Base-by-base conservation (phyloP, 1,140 invertebrate species). In the Cydia pomonella region DNA sequence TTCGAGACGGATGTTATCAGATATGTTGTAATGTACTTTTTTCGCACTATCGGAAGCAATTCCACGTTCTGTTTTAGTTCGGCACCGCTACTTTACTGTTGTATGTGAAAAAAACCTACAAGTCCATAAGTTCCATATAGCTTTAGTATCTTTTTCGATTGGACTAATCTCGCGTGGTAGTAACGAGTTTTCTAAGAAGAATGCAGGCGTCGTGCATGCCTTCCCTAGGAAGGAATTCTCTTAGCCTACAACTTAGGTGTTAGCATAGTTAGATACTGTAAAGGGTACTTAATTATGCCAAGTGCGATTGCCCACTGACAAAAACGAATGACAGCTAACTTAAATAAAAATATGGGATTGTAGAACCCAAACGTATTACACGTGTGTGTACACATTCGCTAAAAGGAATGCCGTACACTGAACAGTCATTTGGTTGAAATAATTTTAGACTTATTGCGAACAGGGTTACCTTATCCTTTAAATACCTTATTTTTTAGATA, bases 61-160 rank as follows among this genome's bases (percentile, higher is more conserved):
- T 69, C 64, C 64, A 69, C 27, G 64, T 69, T 69, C 64, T 23
- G 64, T 69, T 38, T 69, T 69, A 69, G 64, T 69, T 69, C n/a
- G 29, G 64, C n/a, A 69, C 64, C 64, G 64, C 29, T 69, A 69
- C 64, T 23, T 23, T 59, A 21, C 9, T 23, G 2, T 23, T 23
- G 18, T 21, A 59, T 23, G 7, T 2, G 21, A 59, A 59, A 59
- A 50, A 10, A n/a, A 2, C 10, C 53, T 59, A 59, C 53, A 59
- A 59, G 53, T 59, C n/a, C 23, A 9, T 23, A 21, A 21, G 53
- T 59, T 23, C 12, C 53, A 23, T 59, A 59, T 23, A 59, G 9
- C 53, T n/a, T 21, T 59, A 59, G 53, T 59, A n/a, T 59, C 53
- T 59, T 59, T 59, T 59, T 59, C 53, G 53, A 59, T 59, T 59